Evolutionary conservation across 2,113 vertebrate genomes (phyloP).

Genomic region (Nibea coibor): DNA sequence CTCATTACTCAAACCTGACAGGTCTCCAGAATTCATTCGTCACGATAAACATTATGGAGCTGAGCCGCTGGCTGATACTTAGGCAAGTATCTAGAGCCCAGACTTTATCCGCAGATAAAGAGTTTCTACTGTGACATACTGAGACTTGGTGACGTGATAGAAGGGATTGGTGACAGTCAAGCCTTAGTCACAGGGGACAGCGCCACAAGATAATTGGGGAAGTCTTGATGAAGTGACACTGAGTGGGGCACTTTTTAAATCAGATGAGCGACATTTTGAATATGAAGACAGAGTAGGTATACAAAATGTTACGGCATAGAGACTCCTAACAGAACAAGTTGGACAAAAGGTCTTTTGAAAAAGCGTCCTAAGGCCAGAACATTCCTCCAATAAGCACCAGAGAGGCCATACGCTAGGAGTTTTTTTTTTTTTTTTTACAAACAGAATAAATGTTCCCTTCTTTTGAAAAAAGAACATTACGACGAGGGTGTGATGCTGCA

Average conservation of each 20-base stretch:
- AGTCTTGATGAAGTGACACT: conserved; percentile 21
- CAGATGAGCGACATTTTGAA: background rate
- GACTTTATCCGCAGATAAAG: conserved; percentile 33
- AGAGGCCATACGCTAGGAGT: conserved; percentile 12
- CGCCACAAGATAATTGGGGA: conserved; percentile 30
- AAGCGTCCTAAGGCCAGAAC: conserved; percentile 25
- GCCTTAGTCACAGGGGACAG: conserved; percentile 26
- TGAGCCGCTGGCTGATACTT: conserved; percentile 8
- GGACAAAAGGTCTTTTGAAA: conserved; percentile 45
- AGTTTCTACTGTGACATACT: conserved; percentile 17
- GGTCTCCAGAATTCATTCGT: background rate
- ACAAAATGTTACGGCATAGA: background rate
- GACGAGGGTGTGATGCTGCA: conserved; percentile 6
- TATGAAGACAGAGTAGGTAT: conserved; percentile 12
- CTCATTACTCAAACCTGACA: conserved; percentile 38
- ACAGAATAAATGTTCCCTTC: conserved; percentile 27
- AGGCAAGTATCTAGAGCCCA: conserved; percentile 24
- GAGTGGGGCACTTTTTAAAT: conserved; percentile 7
- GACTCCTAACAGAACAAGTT: background rate
- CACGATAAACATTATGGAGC: conserved; percentile 7
- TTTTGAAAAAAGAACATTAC: conserved; percentile 20
- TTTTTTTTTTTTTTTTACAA: conserved; percentile 20
- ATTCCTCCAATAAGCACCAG: conserved; percentile 5
- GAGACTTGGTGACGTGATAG: conserved; percentile 26
- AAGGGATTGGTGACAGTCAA: conserved; percentile 26